Base-by-base conservation (phyloP, 1,140 invertebrate species). In the Panagrolaimus sp. region DNA sequence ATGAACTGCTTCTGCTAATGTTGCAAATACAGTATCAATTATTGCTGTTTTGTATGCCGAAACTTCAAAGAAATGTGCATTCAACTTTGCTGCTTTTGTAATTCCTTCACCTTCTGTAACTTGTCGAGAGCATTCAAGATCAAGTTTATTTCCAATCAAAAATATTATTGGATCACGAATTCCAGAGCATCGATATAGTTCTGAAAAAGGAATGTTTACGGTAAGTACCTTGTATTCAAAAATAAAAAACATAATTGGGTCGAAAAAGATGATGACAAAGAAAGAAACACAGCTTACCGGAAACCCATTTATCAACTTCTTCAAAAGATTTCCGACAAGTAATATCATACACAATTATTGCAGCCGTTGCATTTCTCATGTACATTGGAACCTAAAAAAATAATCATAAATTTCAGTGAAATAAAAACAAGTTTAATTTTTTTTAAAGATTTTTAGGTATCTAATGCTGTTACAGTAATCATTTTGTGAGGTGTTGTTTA, bases 321-420 rank as follows among this genome's bases (percentile, higher is more conserved):
- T 73, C 64, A 32, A 73, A 73, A 10, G 67, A 55, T 14, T 55
- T 43, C 47, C 69, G 48, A 89, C 97, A 97, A 84, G 94, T 96
- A 82, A 98, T 96, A 84, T 98, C 95, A 87, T 97, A 98, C 43
- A 98, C 94, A 79, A 98, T 93, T 83, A 98, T 96, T 76, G 94
- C 95, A 82, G 94, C 94, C 85, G 96, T 92, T 58, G 86, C 86
- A 67, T 86, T 86, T 78, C 87, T 88, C 87, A 96, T 96, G 86
- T 98, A 98, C 95, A 98, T 98, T 38, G 32, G 32, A 38, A 38
- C 32, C 32, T 38, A 38, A 38, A 38, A 38, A 4, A 7, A 38
- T 38, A 4, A n/a, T n/a, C 2, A 38, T 38, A 38, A 38, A 38
- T 38, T 38, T 38, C 32, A 38, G 7, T 38, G 32, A 38, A 38